These are phyloP conservation scores for Limnephilus rhombicus DNA, from an alignment of 2,888 invertebrate species.

Conservation along the genomic window DNA sequence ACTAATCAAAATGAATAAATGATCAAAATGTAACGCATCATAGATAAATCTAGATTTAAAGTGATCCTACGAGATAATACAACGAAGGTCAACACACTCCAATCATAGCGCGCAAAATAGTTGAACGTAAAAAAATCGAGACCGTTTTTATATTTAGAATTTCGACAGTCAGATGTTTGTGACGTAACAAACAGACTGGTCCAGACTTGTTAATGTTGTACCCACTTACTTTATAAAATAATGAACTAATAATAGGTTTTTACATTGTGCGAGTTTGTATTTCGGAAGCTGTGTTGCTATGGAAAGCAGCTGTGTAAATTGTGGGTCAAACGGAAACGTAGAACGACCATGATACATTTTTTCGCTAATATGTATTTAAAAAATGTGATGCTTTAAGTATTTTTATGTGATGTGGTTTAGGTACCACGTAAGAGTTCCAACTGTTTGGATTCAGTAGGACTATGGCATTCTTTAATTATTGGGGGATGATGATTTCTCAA, in stretches of 20 bases:
- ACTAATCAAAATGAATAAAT: not conserved
- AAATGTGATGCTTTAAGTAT: too few species aligned
- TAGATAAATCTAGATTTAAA: not conserved
- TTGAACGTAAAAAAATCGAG: conserved; percentile 7
- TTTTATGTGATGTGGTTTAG: too few species aligned
- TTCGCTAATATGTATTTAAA: too few species aligned
- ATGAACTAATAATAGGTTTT: not conserved
- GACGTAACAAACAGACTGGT: conserved; percentile 28
- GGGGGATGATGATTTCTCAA: too few species aligned
- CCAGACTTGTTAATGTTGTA: conserved; percentile 2
- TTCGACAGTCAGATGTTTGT: conserved; percentile 46
- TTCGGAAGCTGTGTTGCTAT: not conserved
- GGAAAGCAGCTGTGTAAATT: not conserved
- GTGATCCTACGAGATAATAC: not conserved
- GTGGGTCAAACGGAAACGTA: not conserved
- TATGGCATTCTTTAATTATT: too few species aligned
- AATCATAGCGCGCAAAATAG: conserved; percentile 16
- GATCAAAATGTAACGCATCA: not conserved
- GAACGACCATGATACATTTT: not conserved
- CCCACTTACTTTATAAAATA: not conserved
- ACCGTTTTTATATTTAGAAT: conserved; percentile 26
- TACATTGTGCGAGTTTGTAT: not conserved
- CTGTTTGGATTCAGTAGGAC: too few species aligned
- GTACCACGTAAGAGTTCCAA: too few species aligned
- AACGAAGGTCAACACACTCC: conserved; percentile 40